Percentiles rank a stretch among this genome's conserved stretches.
Conservation (phyloP, 2,113 vertebrate species). For the Nasalis larvatus region DNA sequence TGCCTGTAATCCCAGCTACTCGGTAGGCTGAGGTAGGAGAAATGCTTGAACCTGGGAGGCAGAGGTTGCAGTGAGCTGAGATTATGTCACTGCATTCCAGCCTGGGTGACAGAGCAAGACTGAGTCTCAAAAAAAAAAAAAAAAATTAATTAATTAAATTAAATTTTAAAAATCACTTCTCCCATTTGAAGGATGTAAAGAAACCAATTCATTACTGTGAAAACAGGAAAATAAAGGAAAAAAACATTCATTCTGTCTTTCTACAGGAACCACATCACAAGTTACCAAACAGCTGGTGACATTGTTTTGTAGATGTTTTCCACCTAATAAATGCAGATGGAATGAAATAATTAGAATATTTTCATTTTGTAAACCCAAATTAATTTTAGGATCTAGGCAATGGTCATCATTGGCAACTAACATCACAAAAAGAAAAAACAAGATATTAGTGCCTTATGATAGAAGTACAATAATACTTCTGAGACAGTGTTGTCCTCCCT, state of each 20-base stretch:
- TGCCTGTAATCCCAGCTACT: no score
- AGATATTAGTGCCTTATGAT: not conserved
- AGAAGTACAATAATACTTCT: not conserved
- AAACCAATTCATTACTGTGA: not conserved
- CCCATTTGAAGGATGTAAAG: not conserved
- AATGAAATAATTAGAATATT: not conserved
- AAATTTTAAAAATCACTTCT: not conserved
- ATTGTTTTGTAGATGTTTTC: not conserved
- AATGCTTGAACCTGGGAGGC: no score
- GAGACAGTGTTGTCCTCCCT: not conserved
- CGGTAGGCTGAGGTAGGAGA: no score
- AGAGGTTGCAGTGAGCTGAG: no score
- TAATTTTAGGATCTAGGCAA: conserved; percentile 21
- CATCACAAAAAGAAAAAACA: not conserved
- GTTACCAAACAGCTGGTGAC: not conserved
- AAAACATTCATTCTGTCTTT: not conserved
- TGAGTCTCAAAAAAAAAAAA: no score
- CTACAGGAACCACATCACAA: not conserved
- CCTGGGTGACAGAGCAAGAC: no score
- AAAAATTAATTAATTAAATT: not conserved
- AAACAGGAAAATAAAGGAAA: not conserved
- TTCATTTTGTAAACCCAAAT: not conserved
- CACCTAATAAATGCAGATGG: not conserved
- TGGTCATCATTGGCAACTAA: not conserved
- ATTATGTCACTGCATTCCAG: no score